Percentiles rank a stretch among this genome's conserved stretches.
These are phyloP conservation scores for Botia kubotai DNA, from an alignment of 2,797 vertebrate species.

Conservation along the genomic window DNA sequence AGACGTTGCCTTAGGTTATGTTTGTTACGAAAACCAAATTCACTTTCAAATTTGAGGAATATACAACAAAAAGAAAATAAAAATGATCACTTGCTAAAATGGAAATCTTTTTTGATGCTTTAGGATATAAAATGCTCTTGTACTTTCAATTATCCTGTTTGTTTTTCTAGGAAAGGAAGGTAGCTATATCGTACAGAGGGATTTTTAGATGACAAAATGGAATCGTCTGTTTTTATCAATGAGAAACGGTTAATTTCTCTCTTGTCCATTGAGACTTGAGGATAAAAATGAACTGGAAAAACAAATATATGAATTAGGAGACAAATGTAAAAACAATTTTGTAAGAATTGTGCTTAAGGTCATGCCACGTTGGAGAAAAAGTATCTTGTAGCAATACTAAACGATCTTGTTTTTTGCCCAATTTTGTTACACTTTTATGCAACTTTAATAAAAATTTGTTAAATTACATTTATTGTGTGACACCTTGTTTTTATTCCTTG, in stretches of 20 bases:
- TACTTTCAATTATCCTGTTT: constrained; percentile 40
- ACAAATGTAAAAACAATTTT: constrained; percentile 36
- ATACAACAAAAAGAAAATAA: constrained; percentile 44
- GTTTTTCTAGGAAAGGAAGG: constrained; percentile 73
- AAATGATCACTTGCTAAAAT: constrained; percentile 20
- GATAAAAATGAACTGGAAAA: constrained; percentile 55
- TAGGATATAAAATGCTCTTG: constrained; percentile 58
- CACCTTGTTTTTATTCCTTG: background rate
- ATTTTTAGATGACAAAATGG: constrained; percentile 69
- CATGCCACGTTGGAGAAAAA: constrained; percentile 67
- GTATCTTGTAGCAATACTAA: constrained; percentile 82
- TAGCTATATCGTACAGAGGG: constrained; percentile 75
- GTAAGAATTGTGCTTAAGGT: constrained; percentile 49
- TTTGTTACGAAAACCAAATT: constrained; percentile 83
- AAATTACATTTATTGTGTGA: constrained; percentile 61
- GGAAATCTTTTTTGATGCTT: constrained; percentile 28
- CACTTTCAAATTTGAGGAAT: constrained; percentile 70
- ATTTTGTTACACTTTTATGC: constrained; percentile 88
- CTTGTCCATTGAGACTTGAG: constrained; percentile 65
- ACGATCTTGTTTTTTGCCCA: constrained; percentile 77
- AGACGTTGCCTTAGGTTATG: constrained; percentile 83
- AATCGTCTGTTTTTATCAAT: constrained; percentile 71
- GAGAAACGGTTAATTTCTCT: constrained; percentile 49
- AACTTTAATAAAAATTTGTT: constrained; percentile 85
- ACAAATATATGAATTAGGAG: constrained; percentile 53